Evolutionary conservation across 2,888 invertebrate species (phyloP), one percentile per base, ranked within the genome.

Genomic region (Drosophila multiciliata): DNA sequence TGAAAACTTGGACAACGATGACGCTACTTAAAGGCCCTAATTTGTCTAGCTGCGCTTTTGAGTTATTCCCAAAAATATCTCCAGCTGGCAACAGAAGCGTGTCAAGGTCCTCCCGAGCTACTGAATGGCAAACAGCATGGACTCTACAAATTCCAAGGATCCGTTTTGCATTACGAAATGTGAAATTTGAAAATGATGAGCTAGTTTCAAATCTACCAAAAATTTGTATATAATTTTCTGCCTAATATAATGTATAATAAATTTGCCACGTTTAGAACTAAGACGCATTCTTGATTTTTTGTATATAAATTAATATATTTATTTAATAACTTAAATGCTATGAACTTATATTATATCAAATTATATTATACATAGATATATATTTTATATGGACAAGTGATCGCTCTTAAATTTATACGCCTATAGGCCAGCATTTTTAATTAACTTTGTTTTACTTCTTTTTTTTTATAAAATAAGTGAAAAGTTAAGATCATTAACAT

Each of bases 31-130:
- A 80, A 79, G 87, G 84, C 84, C 71, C 78, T 90, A 83, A 87
- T 67, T 73, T 70, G 58, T 60, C 73, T 66, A 66, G 64, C 73
- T 73, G 71, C 55, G 70, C 71, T 69, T 66, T 79, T 70, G 32
- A 74, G 70, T 36, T 73, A 74, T 75, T 82, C 76, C 73, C 57
- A 66, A 73, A 45, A 55, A 55, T 29, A 26, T 62, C 84, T 64
- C 88, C 80, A 49, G 82, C 77, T 70, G 91, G 71, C 81, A 80
- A 85, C 89, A 81, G 91, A 90, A 91, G 92, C 91, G 88, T 91
- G 91, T 89, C 92, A 91, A 91, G 91, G 91, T 75, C 82, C 54
- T 38, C 38, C 11, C n/a, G 63, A 8, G 66, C 90, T 90, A 83
- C 91, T 83, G 69, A 84, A 75, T 80, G 78, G 79, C 36, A 66